phyloP scores from a whole-genome alignment of 1,140 invertebrate species.

The Sweltsa coloradensis region DNA sequence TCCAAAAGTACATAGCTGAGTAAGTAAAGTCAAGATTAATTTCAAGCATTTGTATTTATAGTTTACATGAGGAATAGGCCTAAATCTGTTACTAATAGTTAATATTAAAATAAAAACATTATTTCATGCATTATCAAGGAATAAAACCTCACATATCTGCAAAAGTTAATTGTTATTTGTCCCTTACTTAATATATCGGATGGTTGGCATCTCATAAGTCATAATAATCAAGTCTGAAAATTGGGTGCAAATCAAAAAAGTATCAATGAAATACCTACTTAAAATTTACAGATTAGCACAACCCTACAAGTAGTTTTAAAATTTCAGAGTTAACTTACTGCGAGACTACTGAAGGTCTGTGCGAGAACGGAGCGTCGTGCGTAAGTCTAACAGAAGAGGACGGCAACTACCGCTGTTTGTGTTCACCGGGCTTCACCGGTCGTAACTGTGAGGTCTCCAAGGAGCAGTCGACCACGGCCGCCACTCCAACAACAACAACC shows the following conservation, averaged over 20 bases:
- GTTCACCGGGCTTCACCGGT: constrained; percentile 40
- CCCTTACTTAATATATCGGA: too few species aligned
- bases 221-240: background rate
- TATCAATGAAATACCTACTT: background rate
- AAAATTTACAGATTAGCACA: background rate
- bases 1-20: too few species aligned
- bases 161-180: too few species aligned
- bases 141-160: too few species aligned
- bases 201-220: too few species aligned
- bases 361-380: constrained; percentile 68
- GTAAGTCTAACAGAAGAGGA: constrained; percentile 59
- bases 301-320: too few species aligned
- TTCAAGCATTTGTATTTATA: too few species aligned
- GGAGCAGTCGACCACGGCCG: constrained; percentile 2
- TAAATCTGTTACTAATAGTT: too few species aligned
- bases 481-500: constrained; percentile 2
- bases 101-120: too few species aligned
- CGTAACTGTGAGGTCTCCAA: constrained; percentile 33
- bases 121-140: too few species aligned
- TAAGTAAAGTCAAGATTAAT: too few species aligned
- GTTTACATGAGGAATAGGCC: too few species aligned
- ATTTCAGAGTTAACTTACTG: constrained; percentile 60
- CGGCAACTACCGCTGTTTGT: constrained; percentile 54
- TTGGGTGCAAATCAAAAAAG: background rate
- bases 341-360: constrained; percentile 51